Evolutionary conservation across 64 coral and sea anemone species (phyloP).

Genomic region (Trachythela sp.): DNA sequence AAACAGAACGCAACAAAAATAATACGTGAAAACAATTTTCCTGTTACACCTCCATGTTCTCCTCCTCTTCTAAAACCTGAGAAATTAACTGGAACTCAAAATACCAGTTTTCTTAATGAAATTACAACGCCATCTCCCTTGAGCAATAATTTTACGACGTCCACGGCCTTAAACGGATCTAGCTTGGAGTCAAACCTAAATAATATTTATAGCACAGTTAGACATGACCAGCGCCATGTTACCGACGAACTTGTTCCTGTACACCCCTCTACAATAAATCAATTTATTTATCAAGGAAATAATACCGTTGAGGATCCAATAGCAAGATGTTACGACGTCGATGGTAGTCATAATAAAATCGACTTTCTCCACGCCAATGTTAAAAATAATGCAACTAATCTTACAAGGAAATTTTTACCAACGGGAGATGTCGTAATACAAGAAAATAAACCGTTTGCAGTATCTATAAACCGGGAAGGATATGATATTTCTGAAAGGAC

Average conservation of each 20-base stretch:
- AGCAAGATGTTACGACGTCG: background rate
- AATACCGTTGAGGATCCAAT: background rate
- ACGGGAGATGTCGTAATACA: background rate
- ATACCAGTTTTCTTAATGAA: background rate
- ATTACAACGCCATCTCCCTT: too few species aligned
- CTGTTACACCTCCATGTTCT: background rate
- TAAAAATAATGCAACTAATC: background rate
- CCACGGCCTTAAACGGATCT: background rate
- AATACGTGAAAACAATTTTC: background rate
- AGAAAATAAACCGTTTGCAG: background rate
- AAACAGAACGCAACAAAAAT: background rate
- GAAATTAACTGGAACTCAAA: background rate
- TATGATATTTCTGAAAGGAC: background rate
- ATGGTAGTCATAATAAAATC: background rate
- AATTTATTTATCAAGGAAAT: background rate
- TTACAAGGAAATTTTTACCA: background rate
- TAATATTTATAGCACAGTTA: background rate
- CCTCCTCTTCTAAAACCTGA: background rate
- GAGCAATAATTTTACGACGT: background rate
- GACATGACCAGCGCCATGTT: background rate
- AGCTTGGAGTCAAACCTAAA: background rate
- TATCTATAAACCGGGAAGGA: background rate
- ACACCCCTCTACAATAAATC: background rate
- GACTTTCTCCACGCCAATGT: background rate
- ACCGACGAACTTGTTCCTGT: too few species aligned